Base-by-base conservation (phyloP, 2,797 vertebrate genomes). In the Salarias fasciatus region DNA sequence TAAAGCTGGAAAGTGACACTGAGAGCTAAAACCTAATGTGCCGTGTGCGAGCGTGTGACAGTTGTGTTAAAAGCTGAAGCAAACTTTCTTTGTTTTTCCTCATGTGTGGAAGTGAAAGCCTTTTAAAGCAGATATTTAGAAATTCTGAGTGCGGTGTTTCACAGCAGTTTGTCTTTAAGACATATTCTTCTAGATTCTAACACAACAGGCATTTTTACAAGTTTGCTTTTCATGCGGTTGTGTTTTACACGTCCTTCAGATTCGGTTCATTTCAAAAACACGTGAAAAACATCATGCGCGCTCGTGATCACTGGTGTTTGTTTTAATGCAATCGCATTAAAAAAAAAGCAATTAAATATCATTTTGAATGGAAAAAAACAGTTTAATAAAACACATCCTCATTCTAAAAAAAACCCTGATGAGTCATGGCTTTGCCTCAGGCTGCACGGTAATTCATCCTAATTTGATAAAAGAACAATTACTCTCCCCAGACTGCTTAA, bases 1-100 rank as follows among this genome's bases (percentile, higher is more conserved):
- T 68, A 76, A 52, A 72, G 56, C 53, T 31, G 13, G 13, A 28
- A 45, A 46, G 56, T 44, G 69, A 80, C 68, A 41, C 24, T 13
- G 56, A 58, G 37, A 52, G 52, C 43, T 24, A 9, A 53, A n/a
- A 47, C 33, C 48, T 46, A 40, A 41, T 24, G 37, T 42, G 28
- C 49, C 24, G 36, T 52, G 31, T 45, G 46, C 29, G 31, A 45
- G 46, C 29, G 41, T 48, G 37, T 61, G 50, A 49, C 54, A 58
- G 69, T 41, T 49, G 33, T 9, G 24, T 66, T 24, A 57, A 60
- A 66, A 15, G 6, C 5, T 31, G 31, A 37, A 38, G 52, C n/a
- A 10, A 47, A 36, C n/a, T n/a, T n/a, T n/a, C n/a, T n/a, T n/a
- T n/a, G 50, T 46, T 63, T 44, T 28, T 61, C 18, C 18, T 24